These are phyloP conservation scores for Trichoplusia ni DNA, from an alignment of 1,140 invertebrate species.

Conservation along the genomic window DNA sequence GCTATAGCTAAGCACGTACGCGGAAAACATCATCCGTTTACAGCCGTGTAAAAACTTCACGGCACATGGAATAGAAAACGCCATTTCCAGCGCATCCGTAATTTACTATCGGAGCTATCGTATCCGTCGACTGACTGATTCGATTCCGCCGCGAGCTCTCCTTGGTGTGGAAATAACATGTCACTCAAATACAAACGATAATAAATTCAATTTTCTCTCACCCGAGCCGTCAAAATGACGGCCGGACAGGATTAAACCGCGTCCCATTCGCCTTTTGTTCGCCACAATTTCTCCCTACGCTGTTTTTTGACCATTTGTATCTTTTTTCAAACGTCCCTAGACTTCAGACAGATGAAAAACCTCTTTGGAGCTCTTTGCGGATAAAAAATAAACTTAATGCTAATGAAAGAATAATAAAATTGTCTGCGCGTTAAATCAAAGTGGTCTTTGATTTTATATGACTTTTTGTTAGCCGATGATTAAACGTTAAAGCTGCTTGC, in stretches of 20 bases:
- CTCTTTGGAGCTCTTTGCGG: background rate
- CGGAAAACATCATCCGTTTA: conserved; percentile 15
- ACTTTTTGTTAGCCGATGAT: too few species aligned
- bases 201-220: conserved; percentile 79
- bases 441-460: background rate
- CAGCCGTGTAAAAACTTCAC: conserved; percentile 15
- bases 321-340: conserved; percentile 31
- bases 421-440: conserved; percentile 16
- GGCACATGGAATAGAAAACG: conserved; percentile 47
- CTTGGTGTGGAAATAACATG: conserved; percentile 78
- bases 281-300: conserved; percentile 59
- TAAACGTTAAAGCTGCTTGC: too few species aligned
- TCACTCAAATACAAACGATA: conserved; percentile 78
- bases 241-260: conserved; percentile 73
- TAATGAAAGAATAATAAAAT: conserved; percentile 37
- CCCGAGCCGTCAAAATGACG: conserved; percentile 59
- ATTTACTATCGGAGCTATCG: conserved; percentile 46
- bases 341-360: background rate
- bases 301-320: conserved; percentile 48
- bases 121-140: conserved; percentile 70
- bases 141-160: conserved; percentile 60
- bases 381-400: conserved; percentile 34
- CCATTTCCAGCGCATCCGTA: conserved; percentile 45
- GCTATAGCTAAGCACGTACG: background rate
- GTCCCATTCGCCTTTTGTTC: conserved; percentile 75